Percentiles rank a stretch among this genome's conserved stretches.
phyloP scores from a whole-genome alignment of 2,797 vertebrate species.

The Gouania willdenowi region DNA sequence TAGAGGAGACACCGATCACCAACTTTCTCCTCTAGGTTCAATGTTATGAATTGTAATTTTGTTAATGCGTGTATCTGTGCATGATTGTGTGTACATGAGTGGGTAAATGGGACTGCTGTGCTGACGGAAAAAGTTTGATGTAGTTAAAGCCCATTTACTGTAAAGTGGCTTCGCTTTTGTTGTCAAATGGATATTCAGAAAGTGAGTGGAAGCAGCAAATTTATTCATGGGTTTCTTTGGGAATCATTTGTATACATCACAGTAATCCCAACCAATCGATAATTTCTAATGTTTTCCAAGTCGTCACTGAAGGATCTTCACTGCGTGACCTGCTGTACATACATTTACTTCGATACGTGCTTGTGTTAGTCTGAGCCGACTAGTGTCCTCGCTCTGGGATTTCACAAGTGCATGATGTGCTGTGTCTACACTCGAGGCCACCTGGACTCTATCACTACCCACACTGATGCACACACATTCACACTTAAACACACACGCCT shows the following conservation, averaged over 20 bases:
- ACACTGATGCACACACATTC: not conserved
- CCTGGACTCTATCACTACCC: constrained; percentile 1
- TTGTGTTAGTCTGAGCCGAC: constrained; percentile 19
- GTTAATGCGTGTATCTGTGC: constrained; percentile 11
- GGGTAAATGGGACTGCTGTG: not conserved
- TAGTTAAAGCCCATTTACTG: too few species aligned
- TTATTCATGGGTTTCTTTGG: constrained; percentile 19
- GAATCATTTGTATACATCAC: constrained; percentile 35
- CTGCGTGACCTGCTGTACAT: constrained; percentile 20
- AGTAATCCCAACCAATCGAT: constrained; percentile 27
- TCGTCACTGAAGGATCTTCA: constrained; percentile 15
- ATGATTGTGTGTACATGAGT: not conserved
- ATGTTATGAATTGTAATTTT: constrained; percentile 11
- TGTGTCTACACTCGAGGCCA: constrained; percentile 19
- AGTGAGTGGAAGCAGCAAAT: constrained; percentile 6
- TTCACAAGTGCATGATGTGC: constrained; percentile 11
- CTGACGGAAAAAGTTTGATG: too few species aligned
- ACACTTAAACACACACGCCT: not conserved
- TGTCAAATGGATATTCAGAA: not conserved
- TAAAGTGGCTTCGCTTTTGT: not conserved
- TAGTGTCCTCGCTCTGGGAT: constrained; percentile 20
- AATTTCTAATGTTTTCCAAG: constrained; percentile 23
- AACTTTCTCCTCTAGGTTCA: too few species aligned
- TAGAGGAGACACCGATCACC: too few species aligned
- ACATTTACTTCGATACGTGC: constrained; percentile 21